Percentiles rank a stretch among this genome's conserved stretches.
Conservation (phyloP, 2,888 invertebrate genomes). For the Cheilosia soror region DNA sequence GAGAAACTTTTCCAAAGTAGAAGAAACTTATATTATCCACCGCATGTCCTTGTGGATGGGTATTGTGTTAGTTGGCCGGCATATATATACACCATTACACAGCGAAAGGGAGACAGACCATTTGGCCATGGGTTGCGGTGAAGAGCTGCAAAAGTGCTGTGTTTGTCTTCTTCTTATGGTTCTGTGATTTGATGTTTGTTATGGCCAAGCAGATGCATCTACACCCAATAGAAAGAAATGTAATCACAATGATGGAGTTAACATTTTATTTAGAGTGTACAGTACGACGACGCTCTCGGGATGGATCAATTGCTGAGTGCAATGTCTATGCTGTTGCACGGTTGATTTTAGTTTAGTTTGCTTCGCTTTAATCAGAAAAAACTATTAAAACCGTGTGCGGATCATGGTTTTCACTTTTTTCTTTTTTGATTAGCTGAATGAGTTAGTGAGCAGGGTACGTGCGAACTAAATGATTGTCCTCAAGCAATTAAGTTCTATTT, state of each 20-base stretch:
- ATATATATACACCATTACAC: neutral
- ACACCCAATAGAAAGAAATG: slow-evolving; percentile 27
- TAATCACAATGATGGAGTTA: slow-evolving; percentile 24
- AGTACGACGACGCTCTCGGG: slow-evolving; percentile 26
- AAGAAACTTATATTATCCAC: slow-evolving; percentile 49
- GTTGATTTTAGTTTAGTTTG: slow-evolving; percentile 42
- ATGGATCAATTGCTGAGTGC: slow-evolving; percentile 65
- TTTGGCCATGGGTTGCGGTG: slow-evolving; percentile 26
- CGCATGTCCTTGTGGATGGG: slow-evolving; percentile 44
- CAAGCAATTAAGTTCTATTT: slow-evolving; percentile 46
- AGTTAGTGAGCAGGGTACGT: slow-evolving; percentile 52
- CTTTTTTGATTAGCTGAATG: slow-evolving; percentile 39
- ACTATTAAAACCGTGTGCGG: slow-evolving; percentile 57
- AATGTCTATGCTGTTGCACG: slow-evolving; percentile 64
- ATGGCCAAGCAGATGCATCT: slow-evolving; percentile 46
- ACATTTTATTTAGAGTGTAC: neutral
- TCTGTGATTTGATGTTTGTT: slow-evolving; percentile 58
- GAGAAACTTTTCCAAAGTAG: slow-evolving; percentile 40
- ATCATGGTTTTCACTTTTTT: slow-evolving; percentile 7
- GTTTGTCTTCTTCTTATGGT: slow-evolving; percentile 50
- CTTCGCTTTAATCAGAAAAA: slow-evolving; percentile 71
- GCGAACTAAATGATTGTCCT: slow-evolving; percentile 64
- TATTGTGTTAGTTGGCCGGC: slow-evolving; percentile 46
- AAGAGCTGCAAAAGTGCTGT: slow-evolving; percentile 44
- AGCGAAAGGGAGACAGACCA: slow-evolving; percentile 6